Percentiles rank a stretch among this genome's conserved stretches.
Conservation (phyloP, 2,113 vertebrate species). For the Stictonetta naevosa region DNA sequence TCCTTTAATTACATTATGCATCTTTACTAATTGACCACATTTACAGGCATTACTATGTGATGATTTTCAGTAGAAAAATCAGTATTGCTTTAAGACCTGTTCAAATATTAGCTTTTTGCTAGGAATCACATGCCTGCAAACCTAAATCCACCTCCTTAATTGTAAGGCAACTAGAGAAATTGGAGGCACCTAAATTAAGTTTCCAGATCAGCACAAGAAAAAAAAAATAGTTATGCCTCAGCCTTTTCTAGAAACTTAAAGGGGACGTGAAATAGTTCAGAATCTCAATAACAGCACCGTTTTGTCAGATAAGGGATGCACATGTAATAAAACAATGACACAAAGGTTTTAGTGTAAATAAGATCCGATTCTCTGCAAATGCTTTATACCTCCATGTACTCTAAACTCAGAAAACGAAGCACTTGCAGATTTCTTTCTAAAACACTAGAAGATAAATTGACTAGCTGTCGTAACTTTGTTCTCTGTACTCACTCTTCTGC, state of each 20-base stretch:
- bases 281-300: neutral
- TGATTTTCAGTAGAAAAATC: neutral
- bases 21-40: neutral
- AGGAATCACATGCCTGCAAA: neutral
- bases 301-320: neutral
- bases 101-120: neutral
- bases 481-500: neutral
- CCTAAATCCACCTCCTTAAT: neutral
- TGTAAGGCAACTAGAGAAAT: neutral
- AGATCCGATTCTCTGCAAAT: neutral
- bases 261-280: neutral
- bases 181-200: neutral
- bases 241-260: neutral
- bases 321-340: neutral
- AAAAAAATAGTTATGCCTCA: neutral
- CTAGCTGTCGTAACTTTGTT: neutral
- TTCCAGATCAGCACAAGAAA: neutral
- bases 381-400: accelerated
- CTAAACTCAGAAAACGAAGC: neutral
- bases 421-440: neutral
- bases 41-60: neutral
- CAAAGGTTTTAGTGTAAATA: neutral
- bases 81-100: neutral
- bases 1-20: neutral
- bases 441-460: neutral